Base-by-base conservation (phyloP, 2,113 vertebrate species). In the Pseudopipra pipra region DNA sequence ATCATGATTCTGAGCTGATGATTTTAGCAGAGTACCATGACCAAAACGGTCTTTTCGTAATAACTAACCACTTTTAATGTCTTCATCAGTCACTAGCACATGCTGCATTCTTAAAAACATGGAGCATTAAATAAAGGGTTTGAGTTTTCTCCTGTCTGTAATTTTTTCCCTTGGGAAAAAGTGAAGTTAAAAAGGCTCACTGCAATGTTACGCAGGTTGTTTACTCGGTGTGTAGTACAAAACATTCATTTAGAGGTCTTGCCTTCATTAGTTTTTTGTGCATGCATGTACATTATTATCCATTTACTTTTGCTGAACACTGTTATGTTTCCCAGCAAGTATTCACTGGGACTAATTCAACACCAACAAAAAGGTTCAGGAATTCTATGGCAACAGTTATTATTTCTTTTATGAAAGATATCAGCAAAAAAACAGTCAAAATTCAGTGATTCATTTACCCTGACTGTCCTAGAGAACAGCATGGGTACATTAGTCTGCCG, bases 401-500 rank as follows among this genome's bases (percentile, higher is more conserved):
- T 85, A 49, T 39, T 90, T 77, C 8, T 79, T 89, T 88, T 67
- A 63, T 84, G 44, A 95, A 90, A 89, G 30, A 41, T 73, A 28
- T 92, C 84, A 92, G 88, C 25, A 90, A 86, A 79, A 92, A 59
- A 37, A 0, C 30, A 90, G 73, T 92, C 74, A 65, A 61, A 92
- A 86, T 85, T 65, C 43, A 95, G 85, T 95, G 93, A 97, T 94
- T 97, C 88, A 95, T 87, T 93, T 88, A 88, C 56, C 68, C 72
- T n/a, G 6, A 46, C 68, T 94, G 71, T 95, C 85, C n/a, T 77
- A 44, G 30, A 76, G 68, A 81, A 73, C 89, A 35, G 25, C 76
- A 44, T 51, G 78, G 52, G 58, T n/a, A 37, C 65, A 24, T 46
- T 85, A 86, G 63, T 84, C 81, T 97, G 91, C 91, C 96, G 63